Evolutionary conservation across 2,797 vertebrate genomes (phyloP).

Genomic region (Melanotaenia maccullochi): DNA sequence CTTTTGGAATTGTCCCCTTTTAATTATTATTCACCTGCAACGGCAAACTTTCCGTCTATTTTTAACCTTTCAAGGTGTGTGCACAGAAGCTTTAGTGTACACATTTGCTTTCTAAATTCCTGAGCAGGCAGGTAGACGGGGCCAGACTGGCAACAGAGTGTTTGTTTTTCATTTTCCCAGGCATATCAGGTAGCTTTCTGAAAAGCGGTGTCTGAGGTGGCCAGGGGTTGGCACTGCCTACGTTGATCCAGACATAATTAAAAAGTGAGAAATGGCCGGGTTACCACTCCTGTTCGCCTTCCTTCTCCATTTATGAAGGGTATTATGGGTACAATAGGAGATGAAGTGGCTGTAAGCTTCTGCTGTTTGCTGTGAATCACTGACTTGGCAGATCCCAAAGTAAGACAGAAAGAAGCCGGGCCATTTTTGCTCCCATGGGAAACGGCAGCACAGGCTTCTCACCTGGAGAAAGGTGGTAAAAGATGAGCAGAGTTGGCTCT

Average conservation of each 20-base stretch:
- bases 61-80: conserved; percentile 13
- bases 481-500: conserved; percentile 1
- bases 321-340: conserved; percentile 57
- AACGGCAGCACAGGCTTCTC: conserved; percentile 29
- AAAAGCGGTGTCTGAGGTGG: conserved; percentile 22
- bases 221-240: conserved; percentile 27
- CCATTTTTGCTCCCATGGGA: conserved; percentile 51
- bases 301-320: conserved; percentile 29
- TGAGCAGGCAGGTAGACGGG: conserved; percentile 47
- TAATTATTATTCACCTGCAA: neutral
- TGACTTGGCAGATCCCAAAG: conserved; percentile 54
- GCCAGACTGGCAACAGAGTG: conserved; percentile 32
- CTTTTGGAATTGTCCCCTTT: neutral
- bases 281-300: conserved; percentile 29
- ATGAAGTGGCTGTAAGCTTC: conserved; percentile 46
- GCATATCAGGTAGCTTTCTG: conserved; percentile 62
- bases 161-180: conserved; percentile 64
- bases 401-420: conserved; percentile 45
- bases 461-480: conserved; percentile 45
- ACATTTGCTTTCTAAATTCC: conserved; percentile 73
- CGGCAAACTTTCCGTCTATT: neutral
- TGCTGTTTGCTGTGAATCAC: conserved; percentile 68
- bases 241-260: conserved; percentile 57
- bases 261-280: conserved; percentile 39
- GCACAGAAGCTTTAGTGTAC: conserved; percentile 26